Evolutionary conservation across 2,888 invertebrate genomes (phyloP), one percentile per base, ranked within the genome.

Genomic region (Lampropteryx suffumata): DNA sequence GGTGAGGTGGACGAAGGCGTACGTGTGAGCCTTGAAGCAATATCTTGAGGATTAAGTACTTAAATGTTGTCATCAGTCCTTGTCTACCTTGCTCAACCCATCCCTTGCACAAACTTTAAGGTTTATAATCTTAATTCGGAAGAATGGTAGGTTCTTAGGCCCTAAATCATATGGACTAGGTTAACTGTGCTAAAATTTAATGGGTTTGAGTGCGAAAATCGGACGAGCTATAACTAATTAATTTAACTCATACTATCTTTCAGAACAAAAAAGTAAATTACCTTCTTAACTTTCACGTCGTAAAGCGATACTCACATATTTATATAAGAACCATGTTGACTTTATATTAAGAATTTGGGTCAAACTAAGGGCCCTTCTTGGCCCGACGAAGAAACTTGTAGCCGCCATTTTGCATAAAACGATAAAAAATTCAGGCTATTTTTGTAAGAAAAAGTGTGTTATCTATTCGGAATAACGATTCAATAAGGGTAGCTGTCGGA

Each of bases 331-430:
- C n/a, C 36, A 26, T 12, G 24, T 12, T 21, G 36, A 4, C 26
- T 12, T 26, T 24, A 21, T 26, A 42, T 34, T 32, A 42, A 35
- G 50, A 53, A 59, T 48, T 55, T 59, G 30, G 58, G 58, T 59
- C 58, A 59, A 36, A 36, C 36, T 7, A 27, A 55, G 50, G 32
- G 45, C 37, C 28, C 35, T 45, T 26, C 50, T 34, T 5, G 44
- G 50, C 32, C 28, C 48, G 14, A 17, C 34, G 28, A 44, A 52
- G 55, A 53, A 57, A 58, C 52, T 50, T 55, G 49, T 50, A 32
- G 30, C 45, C 26, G 13, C 32, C 47, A 44, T 39, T 45, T 46
- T 27, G 29, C 39, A 40, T 13, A 28, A 33, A 35, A 30, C 28
- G 10, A 34, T 48, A 42, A 48, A 55, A 58, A 58, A 48, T 30